Evolutionary conservation across 2,797 vertebrate genomes (phyloP), one percentile per base, ranked within the genome.

Genomic region (Leptoclinus maculatus): DNA sequence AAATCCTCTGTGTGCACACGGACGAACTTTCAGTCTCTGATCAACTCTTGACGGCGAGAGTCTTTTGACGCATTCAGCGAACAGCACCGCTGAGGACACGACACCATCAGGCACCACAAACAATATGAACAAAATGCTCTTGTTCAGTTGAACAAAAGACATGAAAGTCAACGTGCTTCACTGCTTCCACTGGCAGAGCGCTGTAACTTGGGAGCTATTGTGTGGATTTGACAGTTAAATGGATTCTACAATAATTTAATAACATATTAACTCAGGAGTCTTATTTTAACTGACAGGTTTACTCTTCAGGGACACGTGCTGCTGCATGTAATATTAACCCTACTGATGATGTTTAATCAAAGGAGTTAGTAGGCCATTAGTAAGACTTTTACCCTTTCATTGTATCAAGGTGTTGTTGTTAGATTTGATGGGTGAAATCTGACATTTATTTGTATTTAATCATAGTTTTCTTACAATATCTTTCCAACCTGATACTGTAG

Each of bases 181-280:
- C 27, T 51, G 58, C 51, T 67, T 25, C 21, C 12, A 41, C 21
- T 4, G 14, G 11, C 19, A 8, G 4, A 6, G 23, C 16, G 0
- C 17, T 29, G 19, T 0, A 19, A 19, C 71, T 9, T 5, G 38
- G 64, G 57, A 79, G 25, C 39, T 6, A 23, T 14, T 38, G 7
- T 1, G 27, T 57, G 27, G n/a, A 47, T 74, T 7, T 68, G 66
- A 77, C 63, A 63, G n/a, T 36, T 71, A 72, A 72, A 83, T 79
- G 9, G 63, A 75, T 75, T 72, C 47, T 25, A 16, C 13, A 45
- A n/a, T 80, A n/a, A 69, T 57, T 67, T 76, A 74, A 74, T 67
- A 64, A 64, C 10, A 7, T 7, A 12, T 23, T 25, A 79, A 57
- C 25, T 2, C 12, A 0, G 5, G 54, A 68, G 36, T 12, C 10